Evolutionary conservation across 2,888 invertebrate species (phyloP), one percentile per base, ranked within the genome.

Genomic region (Corythucha ciliata): DNA sequence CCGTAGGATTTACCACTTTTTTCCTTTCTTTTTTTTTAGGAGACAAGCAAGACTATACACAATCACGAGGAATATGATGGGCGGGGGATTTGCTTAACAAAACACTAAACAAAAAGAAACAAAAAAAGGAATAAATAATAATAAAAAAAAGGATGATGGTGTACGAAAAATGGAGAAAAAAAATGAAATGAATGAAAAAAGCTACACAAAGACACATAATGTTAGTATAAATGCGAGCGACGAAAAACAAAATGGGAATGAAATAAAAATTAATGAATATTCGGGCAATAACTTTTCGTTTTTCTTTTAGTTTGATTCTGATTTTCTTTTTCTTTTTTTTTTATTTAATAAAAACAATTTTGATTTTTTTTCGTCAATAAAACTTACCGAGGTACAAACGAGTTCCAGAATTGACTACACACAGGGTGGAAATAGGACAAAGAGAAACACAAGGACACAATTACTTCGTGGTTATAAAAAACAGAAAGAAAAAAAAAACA

Each of bases 301-400:
- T 54, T 49, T 45, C 21, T 37, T 16, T 42, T 39, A 49, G 51
- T 48, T 24, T 27, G 26, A 37, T 37, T 40, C 27, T 36, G 14
- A 41, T 39, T 44, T 56, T 48, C 48, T 41, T 42, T 34, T 29
- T 37, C 40, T 46, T 46, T 48, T 55, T 26, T 48, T 49, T 52
- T 26, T 53, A 52, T 36, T 42, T 44, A 27, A 48, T 51, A n/a
- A n/a, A n/a, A n/a, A n/a, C n/a, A n/a, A n/a, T 39, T 48, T 52
- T 29, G 48, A 39, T 54, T 51, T 46, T 47, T 36, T 40, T 49
- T 41, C 25, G 32, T 36, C 33, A 24, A 49, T 24, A 40, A 37
- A 81, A 90, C 90, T 90, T 90, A 91, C 90, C 90, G 85, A 83
- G 89, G 88, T 81, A 86, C 86, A 85, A 90, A 90, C 83, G 88